phyloP scores from a whole-genome alignment of 2,888 invertebrate species.

The Alviniconcha strummeri region DNA sequence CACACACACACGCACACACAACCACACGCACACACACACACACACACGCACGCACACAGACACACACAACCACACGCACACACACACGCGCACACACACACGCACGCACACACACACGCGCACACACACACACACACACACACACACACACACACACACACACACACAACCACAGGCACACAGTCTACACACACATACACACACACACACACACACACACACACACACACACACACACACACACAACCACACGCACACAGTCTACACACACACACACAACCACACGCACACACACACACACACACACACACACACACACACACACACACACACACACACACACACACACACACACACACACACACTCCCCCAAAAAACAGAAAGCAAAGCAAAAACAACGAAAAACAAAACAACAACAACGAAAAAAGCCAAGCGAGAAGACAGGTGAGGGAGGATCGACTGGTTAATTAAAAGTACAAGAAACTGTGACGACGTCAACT shows the following conservation, averaged over 20 bases:
- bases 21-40: too few relatives aligned
- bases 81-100: not conserved
- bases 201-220: constrained; percentile 5
- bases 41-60: not conserved
- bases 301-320: constrained; percentile 5
- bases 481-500: too few relatives aligned
- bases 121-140: not conserved
- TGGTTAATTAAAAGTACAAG: too few relatives aligned
- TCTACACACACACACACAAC: not conserved
- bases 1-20: not conserved
- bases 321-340: constrained; percentile 15
- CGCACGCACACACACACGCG: not conserved
- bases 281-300: not conserved
- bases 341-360: not conserved
- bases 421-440: too few relatives aligned
- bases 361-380: not conserved
- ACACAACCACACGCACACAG: not conserved
- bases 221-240: not conserved
- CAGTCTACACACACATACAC: constrained; percentile 10
- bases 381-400: too few relatives aligned
- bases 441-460: too few relatives aligned
- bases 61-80: not conserved
- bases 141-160: not conserved
- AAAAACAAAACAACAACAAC: too few relatives aligned
- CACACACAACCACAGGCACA: not conserved